phyloP scores from a whole-genome alignment of 37 sponge, comb jelly and placozoan genomes.

The Bolinopsis microptera region DNA sequence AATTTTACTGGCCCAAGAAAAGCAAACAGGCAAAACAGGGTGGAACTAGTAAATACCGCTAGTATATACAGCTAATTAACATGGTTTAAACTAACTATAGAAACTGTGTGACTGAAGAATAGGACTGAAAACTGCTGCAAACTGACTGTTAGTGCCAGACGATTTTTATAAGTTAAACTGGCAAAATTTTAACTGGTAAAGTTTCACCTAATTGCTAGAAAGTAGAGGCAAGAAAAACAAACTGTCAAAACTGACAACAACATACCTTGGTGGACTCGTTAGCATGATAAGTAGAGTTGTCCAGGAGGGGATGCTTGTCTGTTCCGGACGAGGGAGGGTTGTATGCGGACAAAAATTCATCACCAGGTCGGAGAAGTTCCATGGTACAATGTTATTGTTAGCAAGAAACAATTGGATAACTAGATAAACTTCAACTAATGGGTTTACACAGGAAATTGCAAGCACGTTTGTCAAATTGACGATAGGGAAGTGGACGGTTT shows the following conservation, averaged over 20 bases:
- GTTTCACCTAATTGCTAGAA: no score
- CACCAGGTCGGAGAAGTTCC: constrained; percentile 22
- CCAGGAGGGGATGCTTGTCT: neutral
- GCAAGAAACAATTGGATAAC: neutral
- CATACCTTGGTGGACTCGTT: neutral
- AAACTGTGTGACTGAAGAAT: no score
- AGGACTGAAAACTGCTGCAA: no score
- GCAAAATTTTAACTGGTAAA: no score
- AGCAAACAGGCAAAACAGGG: no score
- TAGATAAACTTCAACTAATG: neutral
- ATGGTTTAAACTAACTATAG: no score
- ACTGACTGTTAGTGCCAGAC: no score
- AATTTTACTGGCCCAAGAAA: no score
- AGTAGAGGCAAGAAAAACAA: neutral
- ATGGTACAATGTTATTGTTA: neutral
- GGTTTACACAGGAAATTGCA: neutral
- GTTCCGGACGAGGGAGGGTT: neutral
- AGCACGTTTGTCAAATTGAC: neutral
- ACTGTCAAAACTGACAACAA: no score
- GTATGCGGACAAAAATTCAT: neutral
- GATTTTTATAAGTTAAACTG: no score
- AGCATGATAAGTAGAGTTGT: neutral
- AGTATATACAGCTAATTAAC: no score
- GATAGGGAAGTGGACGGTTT: neutral
- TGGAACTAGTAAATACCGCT: no score